Evolutionary conservation across 1,140 invertebrate species (phyloP).

Genomic region (Cherax quadricarinatus): DNA sequence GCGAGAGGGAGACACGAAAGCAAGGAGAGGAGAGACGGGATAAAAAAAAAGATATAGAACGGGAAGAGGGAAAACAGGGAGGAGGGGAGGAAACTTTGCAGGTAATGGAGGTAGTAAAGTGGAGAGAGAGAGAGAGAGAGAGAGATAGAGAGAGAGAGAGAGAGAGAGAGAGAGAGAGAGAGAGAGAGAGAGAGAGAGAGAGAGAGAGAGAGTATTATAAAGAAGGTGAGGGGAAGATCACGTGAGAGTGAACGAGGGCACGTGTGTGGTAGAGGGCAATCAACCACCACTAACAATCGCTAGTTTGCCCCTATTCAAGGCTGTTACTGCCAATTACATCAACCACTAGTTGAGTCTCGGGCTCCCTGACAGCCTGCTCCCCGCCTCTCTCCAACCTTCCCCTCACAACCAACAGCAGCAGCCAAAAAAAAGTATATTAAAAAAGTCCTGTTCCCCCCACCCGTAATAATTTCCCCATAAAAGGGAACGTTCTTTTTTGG

Average conservation of each 20-base stretch:
- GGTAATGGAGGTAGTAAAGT: background rate
- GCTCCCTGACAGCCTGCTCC: background rate
- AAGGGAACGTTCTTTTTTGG: no score
- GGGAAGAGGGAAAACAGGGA: background rate
- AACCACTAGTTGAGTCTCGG: background rate
- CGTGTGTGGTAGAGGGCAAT: background rate
- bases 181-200: background rate
- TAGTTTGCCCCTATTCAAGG: constrained; percentile 30
- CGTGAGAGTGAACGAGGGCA: background rate
- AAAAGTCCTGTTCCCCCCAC: no score
- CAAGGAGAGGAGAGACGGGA: background rate
- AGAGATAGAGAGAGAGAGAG: constrained; percentile 15
- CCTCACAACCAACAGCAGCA: no score
- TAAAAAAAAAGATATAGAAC: background rate
- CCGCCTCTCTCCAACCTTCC: background rate
- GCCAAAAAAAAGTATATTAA: background rate
- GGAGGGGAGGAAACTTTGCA: background rate
- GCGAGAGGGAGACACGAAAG: no score
- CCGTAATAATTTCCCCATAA: no score
- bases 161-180: constrained; percentile 16
- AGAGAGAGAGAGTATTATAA: background rate
- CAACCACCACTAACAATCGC: constrained; percentile 10
- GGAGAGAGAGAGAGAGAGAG: constrained; percentile 16
- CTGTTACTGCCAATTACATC: constrained; percentile 40
- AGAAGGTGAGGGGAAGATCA: background rate